Conservation (phyloP, 2,113 vertebrate species). For the Axis porcinus region DNA sequence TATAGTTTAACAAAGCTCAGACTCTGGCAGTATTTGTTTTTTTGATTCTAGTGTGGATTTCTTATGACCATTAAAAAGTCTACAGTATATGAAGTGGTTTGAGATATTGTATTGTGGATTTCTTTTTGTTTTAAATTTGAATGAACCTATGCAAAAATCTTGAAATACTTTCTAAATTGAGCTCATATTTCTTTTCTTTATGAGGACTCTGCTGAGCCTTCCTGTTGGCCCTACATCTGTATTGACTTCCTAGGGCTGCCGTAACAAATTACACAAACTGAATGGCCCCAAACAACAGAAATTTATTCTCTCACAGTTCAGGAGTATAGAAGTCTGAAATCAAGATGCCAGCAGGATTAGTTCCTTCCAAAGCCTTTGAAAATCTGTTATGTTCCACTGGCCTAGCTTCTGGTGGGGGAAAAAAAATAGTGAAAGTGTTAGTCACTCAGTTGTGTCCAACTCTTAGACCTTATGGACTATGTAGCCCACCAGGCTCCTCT, state of each 20-base stretch:
- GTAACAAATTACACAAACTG: neutral
- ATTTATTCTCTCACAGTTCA: neutral
- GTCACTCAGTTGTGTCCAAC: neutral
- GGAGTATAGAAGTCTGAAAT: neutral
- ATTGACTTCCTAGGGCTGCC: neutral
- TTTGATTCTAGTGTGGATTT: neutral
- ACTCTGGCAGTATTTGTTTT: neutral
- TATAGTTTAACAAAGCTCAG: neutral
- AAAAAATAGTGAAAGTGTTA: neutral
- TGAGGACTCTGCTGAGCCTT: neutral
- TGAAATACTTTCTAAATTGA: neutral
- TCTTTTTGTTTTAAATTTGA: neutral
- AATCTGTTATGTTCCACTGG: neutral
- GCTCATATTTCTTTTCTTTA: neutral
- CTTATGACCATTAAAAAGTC: neutral
- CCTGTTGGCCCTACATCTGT: neutral
- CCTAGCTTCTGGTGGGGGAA: rapidly evolving
- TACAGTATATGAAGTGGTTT: neutral
- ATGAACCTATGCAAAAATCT: neutral
- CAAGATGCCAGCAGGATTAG: neutral
- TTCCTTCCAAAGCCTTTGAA: neutral
- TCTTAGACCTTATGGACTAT: neutral
- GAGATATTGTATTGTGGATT: neutral
- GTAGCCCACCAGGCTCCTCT: neutral
- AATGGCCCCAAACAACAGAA: neutral